Base-by-base conservation (phyloP, 1,140 invertebrate genomes). In the Manduca sexta region DNA sequence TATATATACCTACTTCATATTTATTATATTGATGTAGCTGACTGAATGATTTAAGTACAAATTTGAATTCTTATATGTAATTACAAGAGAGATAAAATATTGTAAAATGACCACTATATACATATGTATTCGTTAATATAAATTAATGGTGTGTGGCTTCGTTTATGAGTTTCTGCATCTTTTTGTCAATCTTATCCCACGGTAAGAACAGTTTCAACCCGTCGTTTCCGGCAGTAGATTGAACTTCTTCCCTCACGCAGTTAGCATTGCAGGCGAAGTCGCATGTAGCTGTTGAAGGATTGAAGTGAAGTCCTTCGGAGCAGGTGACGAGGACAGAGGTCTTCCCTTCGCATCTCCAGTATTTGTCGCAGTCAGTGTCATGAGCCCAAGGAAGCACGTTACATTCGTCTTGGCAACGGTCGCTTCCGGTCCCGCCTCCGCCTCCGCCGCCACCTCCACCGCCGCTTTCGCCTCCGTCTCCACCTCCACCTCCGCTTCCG, bases 231-330 rank as follows among this genome's bases (percentile, higher is more conserved):
- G 42, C 38, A 0, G 67, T 71, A 0, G 57, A 16, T 29, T 76
- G 62, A 1, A 72, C 40, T 1, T 13, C 41, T 0, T 49, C 34
- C 33, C 71, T 59, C 0, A 49, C 43, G 30, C 76, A 80, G 2
- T 45, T 41, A 15, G 52, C 63, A 21, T 80, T 76, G 57, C 67
- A 71, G 14, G 41, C 46, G 40, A 74, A 80, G 37, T 80, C 76
- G 45, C 76, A 80, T 0, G 70, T 76, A 7, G 52, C 45, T 0
- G 59, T 73, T 7, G 44, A 30, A 6, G 38, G 44, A 52, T 91
- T 91, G 69, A 90, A 92, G 35, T 89, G 82, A 2, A 91, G 67
- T 4, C 85, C 87, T 38, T 72, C 56, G 1, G 89, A 85, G 55
- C 91, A 92, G 3, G 61, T 40, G 48, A 84, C 81, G 3, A 86